Conservation (phyloP, 2,888 invertebrate species). For the Ennomos erosarius region DNA sequence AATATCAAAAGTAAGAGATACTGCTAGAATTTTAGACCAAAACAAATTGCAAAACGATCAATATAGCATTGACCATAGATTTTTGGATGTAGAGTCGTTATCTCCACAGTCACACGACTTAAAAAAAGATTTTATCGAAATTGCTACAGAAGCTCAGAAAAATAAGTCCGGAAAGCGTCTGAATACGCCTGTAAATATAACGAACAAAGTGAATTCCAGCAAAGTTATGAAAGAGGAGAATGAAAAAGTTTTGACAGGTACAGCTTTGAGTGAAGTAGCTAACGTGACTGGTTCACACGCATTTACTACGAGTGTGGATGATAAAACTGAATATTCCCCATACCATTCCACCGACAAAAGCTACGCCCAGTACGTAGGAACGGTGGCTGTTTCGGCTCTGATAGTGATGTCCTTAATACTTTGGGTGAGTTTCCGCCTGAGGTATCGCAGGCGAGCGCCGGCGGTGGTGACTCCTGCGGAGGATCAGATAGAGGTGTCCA, state of each 20-base stretch:
- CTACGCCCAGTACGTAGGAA: constrained; percentile 81
- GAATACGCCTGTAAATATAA: constrained; percentile 66
- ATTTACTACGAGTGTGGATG: constrained; percentile 59
- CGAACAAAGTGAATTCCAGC: constrained; percentile 42
- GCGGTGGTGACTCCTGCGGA: constrained; percentile 58
- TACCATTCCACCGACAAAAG: constrained; percentile 65
- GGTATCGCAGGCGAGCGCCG: constrained; percentile 69
- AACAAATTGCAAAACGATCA: constrained; percentile 69
- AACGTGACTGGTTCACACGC: constrained; percentile 53
- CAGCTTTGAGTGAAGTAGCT: constrained; percentile 48
- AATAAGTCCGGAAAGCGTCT: constrained; percentile 68
- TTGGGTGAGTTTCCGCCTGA: constrained; percentile 77
- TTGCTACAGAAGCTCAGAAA: constrained; percentile 46
- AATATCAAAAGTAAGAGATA: constrained; percentile 59
- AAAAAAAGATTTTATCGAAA: constrained; percentile 50
- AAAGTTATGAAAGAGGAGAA: constrained; percentile 41
- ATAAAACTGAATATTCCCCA: constrained; percentile 70
- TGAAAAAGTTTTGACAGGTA: constrained; percentile 46
- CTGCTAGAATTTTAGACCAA: constrained; percentile 67
- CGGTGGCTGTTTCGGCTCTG: constrained; percentile 82
- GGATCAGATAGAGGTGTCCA: constrained; percentile 87
- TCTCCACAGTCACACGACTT: constrained; percentile 48
- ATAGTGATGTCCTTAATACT: constrained; percentile 84
- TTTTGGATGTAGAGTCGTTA: constrained; percentile 59
- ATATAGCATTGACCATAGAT: constrained; percentile 63